Conservation (phyloP, 2,888 invertebrate species). For the Volucella inanis region DNA sequence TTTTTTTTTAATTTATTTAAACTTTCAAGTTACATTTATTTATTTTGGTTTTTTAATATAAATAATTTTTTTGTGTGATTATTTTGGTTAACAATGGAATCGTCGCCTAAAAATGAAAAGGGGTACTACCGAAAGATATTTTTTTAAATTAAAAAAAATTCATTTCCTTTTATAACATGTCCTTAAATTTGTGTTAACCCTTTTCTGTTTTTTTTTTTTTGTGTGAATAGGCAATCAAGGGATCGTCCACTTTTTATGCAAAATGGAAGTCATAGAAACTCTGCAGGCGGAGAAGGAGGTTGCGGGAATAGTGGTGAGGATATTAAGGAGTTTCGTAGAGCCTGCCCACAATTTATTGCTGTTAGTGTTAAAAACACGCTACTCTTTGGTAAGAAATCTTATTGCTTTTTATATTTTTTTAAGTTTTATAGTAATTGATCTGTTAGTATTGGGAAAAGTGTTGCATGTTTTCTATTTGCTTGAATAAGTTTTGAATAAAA, state of each 20-base stretch:
- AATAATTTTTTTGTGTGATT: conserved; percentile 28
- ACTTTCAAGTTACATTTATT: conserved; percentile 36
- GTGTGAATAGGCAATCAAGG: conserved; percentile 78
- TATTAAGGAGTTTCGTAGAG: conserved; percentile 84
- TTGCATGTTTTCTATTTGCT: too few species aligned
- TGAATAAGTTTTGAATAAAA: too few species aligned
- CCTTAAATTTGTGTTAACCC: conserved; percentile 1
- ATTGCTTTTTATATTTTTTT: too few species aligned
- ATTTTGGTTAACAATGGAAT: conserved; percentile 54
- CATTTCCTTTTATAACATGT: neutral
- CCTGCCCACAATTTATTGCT: conserved; percentile 90
- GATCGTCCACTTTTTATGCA: conserved; percentile 81
- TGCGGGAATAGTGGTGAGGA: conserved; percentile 77
- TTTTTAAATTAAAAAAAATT: conserved; percentile 9
- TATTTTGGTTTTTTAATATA: conserved; percentile 10
- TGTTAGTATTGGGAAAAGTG: too few species aligned
- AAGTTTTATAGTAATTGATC: too few species aligned
- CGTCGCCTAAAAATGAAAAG: conserved; percentile 46
- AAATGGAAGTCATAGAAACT: conserved; percentile 77
- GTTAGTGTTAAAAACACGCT: conserved; percentile 91
- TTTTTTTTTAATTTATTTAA: conserved; percentile 47
- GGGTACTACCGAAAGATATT: conserved; percentile 44
- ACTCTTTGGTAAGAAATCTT: conserved; percentile 85
- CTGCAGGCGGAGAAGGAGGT: conserved; percentile 67
- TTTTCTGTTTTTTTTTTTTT: conserved; percentile 28